Evolutionary conservation across 2,888 invertebrate species (phyloP).

Genomic region (Phytoseiulus persimilis): DNA sequence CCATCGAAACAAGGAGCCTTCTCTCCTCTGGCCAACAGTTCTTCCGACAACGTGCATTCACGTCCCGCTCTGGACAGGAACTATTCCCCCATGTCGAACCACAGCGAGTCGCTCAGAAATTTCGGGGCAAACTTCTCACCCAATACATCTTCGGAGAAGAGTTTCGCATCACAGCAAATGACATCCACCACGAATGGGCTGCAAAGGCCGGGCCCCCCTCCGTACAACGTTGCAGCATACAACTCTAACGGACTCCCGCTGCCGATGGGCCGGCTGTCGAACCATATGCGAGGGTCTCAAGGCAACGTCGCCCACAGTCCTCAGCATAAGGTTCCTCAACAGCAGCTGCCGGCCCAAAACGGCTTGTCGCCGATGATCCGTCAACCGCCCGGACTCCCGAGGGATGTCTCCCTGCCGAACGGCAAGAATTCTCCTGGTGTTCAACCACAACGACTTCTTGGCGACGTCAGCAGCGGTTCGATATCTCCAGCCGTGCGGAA

Average conservation of each 20-base stretch:
- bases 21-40: conserved; percentile 23
- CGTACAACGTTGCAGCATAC: conserved; percentile 26
- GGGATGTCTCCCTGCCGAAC: conserved; percentile 24
- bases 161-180: conserved; percentile 16
- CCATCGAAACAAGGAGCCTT: not conserved
- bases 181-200: not conserved
- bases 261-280: not conserved
- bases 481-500: conserved; percentile 23
- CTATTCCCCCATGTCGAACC: conserved; percentile 37
- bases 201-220: conserved; percentile 19
- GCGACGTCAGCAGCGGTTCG: conserved; percentile 39
- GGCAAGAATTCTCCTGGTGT: conserved; percentile 29
- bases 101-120: conserved; percentile 13
- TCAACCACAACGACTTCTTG: conserved; percentile 34
- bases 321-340: not conserved
- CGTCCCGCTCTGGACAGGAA: not conserved
- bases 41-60: conserved; percentile 38
- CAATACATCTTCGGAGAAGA: conserved; percentile 23
- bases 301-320: not conserved
- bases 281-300: conserved; percentile 13
- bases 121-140: conserved; percentile 28
- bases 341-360: not conserved
- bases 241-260: conserved; percentile 12
- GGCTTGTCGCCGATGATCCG: conserved; percentile 22
- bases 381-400: conserved; percentile 7